phyloP scores from a whole-genome alignment of 2,888 invertebrate species.

The Hymenopus coronatus region DNA sequence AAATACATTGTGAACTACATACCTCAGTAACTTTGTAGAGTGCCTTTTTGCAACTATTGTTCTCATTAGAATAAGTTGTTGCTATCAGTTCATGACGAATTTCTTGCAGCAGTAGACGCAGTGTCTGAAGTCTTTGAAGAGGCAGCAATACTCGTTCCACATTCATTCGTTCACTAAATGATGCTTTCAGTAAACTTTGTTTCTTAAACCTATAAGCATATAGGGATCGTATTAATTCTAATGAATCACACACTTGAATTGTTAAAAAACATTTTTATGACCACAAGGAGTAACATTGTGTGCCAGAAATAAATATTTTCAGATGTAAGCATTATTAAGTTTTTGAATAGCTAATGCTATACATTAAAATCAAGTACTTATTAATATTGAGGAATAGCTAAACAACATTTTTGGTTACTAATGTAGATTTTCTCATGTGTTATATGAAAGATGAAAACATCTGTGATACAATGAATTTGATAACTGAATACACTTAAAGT shows the following conservation, averaged over 20 bases:
- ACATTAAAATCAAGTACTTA: too few relatives aligned
- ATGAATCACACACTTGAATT: background rate
- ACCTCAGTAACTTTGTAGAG: conserved; percentile 1
- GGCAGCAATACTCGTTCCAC: background rate
- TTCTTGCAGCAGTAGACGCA: conserved; percentile 1
- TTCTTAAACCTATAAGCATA: background rate
- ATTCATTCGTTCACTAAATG: conserved; percentile 7
- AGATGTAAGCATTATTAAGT: too few relatives aligned
- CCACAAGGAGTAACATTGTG: too few relatives aligned
- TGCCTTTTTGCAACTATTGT: background rate
- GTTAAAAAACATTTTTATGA: too few relatives aligned
- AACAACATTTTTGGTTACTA: too few relatives aligned
- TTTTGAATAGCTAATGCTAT: too few relatives aligned
- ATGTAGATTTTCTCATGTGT: too few relatives aligned
- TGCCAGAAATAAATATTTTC: too few relatives aligned
- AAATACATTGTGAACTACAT: background rate
- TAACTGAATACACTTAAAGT: too few relatives aligned
- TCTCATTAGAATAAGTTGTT: background rate
- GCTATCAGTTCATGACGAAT: background rate
- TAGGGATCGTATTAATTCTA: background rate
- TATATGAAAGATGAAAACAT: too few relatives aligned
- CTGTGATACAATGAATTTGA: too few relatives aligned
- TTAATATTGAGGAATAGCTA: too few relatives aligned
- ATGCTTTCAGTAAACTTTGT: background rate
- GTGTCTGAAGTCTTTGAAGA: background rate